Percentiles rank a stretch among this genome's conserved stretches.
Conservation (phyloP, 2,797 vertebrate genomes). For the Epinephelus awoara region DNA sequence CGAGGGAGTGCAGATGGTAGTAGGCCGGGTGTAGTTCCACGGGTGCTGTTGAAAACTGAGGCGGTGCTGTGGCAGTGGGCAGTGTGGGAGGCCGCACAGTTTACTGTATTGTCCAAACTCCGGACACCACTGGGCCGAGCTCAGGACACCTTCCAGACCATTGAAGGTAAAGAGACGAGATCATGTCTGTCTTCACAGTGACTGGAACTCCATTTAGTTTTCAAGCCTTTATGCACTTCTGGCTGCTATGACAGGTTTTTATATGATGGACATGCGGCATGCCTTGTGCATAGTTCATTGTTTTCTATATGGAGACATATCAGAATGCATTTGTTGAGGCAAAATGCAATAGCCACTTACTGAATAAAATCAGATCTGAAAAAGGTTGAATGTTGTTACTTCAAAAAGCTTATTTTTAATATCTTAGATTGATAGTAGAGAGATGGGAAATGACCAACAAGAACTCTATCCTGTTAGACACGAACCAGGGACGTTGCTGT, state of each 20-base stretch:
- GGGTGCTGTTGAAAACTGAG: slow-evolving; percentile 93
- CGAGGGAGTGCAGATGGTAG: slow-evolving; percentile 41
- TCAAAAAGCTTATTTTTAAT: background rate
- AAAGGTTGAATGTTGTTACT: background rate
- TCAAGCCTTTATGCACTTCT: background rate
- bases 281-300: background rate
- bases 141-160: slow-evolving; percentile 99
- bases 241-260: background rate
- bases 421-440: background rate
- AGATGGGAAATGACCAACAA: background rate
- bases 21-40: slow-evolving; percentile 85
- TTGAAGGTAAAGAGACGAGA: slow-evolving; percentile 90
- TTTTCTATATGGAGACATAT: background rate
- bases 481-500: background rate
- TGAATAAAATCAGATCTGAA: background rate
- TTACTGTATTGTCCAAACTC: slow-evolving; percentile 97
- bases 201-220: background rate
- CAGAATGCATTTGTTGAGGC: too few relatives aligned
- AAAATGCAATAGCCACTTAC: too few relatives aligned
- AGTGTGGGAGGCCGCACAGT: slow-evolving; percentile 98
- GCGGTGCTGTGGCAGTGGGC: slow-evolving; percentile 99
- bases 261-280: background rate
- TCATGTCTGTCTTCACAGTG: background rate
- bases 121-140: slow-evolving; percentile 96
- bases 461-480: background rate